These are phyloP conservation scores for Entomobrya multifasciata DNA, from an alignment of 2,888 invertebrate genomes.

Conservation along the genomic window DNA sequence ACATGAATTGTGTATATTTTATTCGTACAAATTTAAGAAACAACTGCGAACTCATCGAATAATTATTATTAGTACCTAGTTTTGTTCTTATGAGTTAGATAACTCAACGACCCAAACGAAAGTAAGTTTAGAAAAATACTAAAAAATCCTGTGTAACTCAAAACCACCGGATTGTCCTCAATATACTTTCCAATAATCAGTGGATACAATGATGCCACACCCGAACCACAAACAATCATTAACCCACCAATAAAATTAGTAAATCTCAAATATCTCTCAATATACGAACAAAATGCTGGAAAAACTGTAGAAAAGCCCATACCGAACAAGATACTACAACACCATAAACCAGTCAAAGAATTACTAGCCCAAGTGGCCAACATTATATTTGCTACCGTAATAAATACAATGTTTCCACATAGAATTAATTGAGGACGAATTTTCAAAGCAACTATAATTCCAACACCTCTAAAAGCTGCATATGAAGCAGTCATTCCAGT, in stretches of 20 bases:
- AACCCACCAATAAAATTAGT: slow-evolving; percentile 60
- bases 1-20: too few relatives aligned
- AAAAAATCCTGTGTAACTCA: slow-evolving; percentile 50
- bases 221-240: slow-evolving; percentile 46
- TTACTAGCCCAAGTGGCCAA: slow-evolving; percentile 43
- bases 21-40: too few relatives aligned
- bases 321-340: slow-evolving; percentile 59
- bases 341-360: slow-evolving; percentile 44
- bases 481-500: slow-evolving; percentile 73
- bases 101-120: slow-evolving; percentile 40
- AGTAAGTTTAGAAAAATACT: slow-evolving; percentile 20
- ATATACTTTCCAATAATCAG: slow-evolving; percentile 49
- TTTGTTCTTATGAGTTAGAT: slow-evolving; percentile 49
- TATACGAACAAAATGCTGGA: slow-evolving; percentile 51
- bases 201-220: slow-evolving; percentile 55
- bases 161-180: slow-evolving; percentile 51
- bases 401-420: slow-evolving; percentile 53
- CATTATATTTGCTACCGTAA: slow-evolving; percentile 44
- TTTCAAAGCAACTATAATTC: slow-evolving; percentile 70
- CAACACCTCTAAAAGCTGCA: slow-evolving; percentile 67
- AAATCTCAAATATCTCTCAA: slow-evolving; percentile 57
- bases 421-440: slow-evolving; percentile 64
- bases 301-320: slow-evolving; percentile 61
- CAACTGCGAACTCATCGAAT: too few relatives aligned
- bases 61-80: slow-evolving; percentile 41